Conservation (phyloP, 53 echinoderm and acorn worm genomes). For the Zoroaster sp. region DNA sequence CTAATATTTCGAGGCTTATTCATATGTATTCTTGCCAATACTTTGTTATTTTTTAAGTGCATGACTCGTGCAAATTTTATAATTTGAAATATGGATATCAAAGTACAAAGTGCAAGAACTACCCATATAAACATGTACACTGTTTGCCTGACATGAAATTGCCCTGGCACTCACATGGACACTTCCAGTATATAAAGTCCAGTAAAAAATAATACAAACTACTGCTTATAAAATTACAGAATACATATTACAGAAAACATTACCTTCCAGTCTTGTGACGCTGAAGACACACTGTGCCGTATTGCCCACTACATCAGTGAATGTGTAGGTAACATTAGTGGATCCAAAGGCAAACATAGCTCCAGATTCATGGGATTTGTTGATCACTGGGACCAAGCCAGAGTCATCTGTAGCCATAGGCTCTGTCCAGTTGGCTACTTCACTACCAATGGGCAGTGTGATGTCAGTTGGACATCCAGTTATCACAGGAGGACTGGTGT, state of each 20-base stretch:
- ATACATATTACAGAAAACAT: background rate
- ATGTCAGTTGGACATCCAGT: constrained; percentile 48
- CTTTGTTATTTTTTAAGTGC: too few species aligned
- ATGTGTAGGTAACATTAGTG: constrained; percentile 15
- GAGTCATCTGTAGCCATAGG: constrained; percentile 66
- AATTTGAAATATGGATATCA: too few species aligned
- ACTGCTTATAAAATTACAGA: too few species aligned
- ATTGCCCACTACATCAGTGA: constrained; percentile 28
- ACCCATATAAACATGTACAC: too few species aligned
- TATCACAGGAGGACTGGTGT: constrained; percentile 64
- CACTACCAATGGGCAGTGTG: constrained; percentile 16
- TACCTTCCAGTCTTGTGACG: background rate
- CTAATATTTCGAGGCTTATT: too few species aligned
- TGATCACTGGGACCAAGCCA: constrained; percentile 17
- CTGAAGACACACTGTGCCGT: constrained; percentile 10
- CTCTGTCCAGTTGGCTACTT: constrained; percentile 53
- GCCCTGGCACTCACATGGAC: too few species aligned
- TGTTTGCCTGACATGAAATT: too few species aligned
- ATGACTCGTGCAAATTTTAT: too few species aligned
- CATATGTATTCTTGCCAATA: too few species aligned
- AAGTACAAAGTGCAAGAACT: too few species aligned
- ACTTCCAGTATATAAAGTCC: too few species aligned
- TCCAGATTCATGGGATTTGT: constrained; percentile 26
- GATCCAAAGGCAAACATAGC: constrained; percentile 4
- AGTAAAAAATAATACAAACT: too few species aligned